phyloP scores from a whole-genome alignment of 2,888 invertebrate species.

The Galeruca laticollis region DNA sequence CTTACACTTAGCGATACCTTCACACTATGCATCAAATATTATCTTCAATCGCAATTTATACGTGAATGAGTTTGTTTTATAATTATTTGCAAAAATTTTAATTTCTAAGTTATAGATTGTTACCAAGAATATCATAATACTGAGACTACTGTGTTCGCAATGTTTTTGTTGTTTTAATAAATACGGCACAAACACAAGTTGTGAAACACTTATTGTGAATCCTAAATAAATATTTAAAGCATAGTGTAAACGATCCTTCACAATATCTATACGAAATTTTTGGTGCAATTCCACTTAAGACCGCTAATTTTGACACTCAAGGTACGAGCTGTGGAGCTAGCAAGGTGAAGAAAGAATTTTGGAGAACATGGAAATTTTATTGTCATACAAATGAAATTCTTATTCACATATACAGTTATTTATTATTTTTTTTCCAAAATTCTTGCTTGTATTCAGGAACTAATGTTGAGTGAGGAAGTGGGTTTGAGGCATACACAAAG shows the following conservation, averaged over 20 bases:
- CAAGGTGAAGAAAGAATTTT: conserved; percentile 47
- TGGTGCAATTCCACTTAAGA: conserved; percentile 57
- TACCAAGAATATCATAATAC: not conserved
- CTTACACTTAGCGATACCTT: conserved; percentile 21
- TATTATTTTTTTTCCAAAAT: conserved; percentile 8
- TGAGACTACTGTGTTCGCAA: no score
- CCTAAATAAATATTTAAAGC: not conserved
- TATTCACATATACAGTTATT: not conserved
- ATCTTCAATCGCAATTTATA: conserved; percentile 10
- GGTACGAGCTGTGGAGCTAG: conserved; percentile 64
- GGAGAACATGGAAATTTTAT: conserved; percentile 47
- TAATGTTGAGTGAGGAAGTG: not conserved
- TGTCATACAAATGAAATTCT: not conserved
- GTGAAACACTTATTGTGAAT: no score
- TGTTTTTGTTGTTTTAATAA: no score
- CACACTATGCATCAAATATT: conserved; percentile 18
- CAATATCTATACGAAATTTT: conserved; percentile 40
- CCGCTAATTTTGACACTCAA: conserved; percentile 63
- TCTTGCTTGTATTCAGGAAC: conserved; percentile 14
- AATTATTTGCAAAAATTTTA: no score
- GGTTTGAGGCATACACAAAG: not conserved
- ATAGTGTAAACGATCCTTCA: conserved; percentile 17
- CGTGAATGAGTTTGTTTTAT: no score
- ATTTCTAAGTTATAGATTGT: no score
- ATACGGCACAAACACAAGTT: no score